phyloP scores from a whole-genome alignment of 2,113 vertebrate genomes.

The Maylandia zebra region DNA sequence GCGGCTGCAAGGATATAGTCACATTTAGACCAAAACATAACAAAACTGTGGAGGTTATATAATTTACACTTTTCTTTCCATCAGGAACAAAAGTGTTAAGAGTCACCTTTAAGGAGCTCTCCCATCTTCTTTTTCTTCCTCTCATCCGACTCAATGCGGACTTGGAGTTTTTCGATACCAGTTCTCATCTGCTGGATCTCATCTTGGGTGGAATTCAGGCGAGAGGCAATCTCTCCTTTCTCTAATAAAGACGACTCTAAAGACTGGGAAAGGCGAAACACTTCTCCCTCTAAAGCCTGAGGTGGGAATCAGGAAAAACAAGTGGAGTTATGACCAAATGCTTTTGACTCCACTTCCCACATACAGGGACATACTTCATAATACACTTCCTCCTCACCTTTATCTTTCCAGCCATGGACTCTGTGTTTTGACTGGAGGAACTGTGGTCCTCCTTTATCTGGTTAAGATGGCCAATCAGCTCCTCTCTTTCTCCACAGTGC shows the following conservation, averaged over 20 bases:
- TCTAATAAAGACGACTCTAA: constrained; percentile 77
- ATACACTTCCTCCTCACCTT: constrained; percentile 27
- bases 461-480: constrained; percentile 64
- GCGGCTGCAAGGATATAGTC: constrained; percentile 36
- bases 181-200: constrained; percentile 76
- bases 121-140: constrained; percentile 70
- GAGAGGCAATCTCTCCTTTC: constrained; percentile 78
- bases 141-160: constrained; percentile 86
- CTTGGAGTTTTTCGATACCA: constrained; percentile 84
- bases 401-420: constrained; percentile 71
- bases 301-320: not conserved
- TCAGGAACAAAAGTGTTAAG: not conserved
- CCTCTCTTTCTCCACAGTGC: constrained; percentile 48
- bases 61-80: not conserved
- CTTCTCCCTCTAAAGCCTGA: constrained; percentile 65
- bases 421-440: constrained; percentile 55
- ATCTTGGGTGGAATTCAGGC: constrained; percentile 79
- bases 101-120: constrained; percentile 73
- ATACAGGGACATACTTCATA: not conserved
- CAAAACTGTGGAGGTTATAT: not conserved
- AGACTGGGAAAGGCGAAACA: constrained; percentile 65
- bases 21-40: not conserved
- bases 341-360: not conserved
- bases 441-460: constrained; percentile 68
- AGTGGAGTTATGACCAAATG: not conserved